Percentiles rank a stretch among this genome's conserved stretches.
phyloP scores from a whole-genome alignment of 2,113 vertebrate species.

The Lepisosteus oculatus region DNA sequence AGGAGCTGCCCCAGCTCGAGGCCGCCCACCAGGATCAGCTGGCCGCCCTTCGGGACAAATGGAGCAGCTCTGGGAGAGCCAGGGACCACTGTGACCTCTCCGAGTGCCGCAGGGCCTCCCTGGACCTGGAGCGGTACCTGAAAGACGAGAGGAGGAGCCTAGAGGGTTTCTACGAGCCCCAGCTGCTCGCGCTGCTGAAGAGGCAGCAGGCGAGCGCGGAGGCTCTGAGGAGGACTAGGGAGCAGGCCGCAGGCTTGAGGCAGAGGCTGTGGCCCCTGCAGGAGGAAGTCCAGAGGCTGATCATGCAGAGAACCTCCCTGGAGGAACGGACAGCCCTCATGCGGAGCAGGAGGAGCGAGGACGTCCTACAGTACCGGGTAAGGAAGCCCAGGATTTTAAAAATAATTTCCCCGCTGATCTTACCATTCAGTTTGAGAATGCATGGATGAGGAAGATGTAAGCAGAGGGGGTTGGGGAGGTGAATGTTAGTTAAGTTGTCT shows the following conservation, averaged over 20 bases:
- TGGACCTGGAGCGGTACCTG: constrained; percentile 81
- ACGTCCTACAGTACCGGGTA: constrained; percentile 80
- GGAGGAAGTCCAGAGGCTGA: constrained; percentile 71
- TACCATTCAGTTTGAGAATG: too few species aligned
- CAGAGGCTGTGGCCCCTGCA: constrained; percentile 72
- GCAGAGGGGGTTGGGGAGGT: too few species aligned
- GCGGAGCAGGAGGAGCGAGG: constrained; percentile 73
- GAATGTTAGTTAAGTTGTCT: too few species aligned
- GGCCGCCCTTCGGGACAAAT: constrained; percentile 51
- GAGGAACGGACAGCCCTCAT: constrained; percentile 79
- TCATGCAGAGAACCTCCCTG: constrained; percentile 73
- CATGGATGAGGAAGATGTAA: too few species aligned
- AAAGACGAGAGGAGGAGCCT: constrained; percentile 72
- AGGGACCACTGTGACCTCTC: constrained; percentile 68
- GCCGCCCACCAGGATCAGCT: constrained; percentile 69
- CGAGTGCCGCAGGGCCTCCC: constrained; percentile 70
- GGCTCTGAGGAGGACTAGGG: constrained; percentile 70
- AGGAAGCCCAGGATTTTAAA: too few species aligned
- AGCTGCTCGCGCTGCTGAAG: constrained; percentile 78
- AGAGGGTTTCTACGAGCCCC: constrained; percentile 83
- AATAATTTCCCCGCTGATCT: too few species aligned
- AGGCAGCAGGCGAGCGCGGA: constrained; percentile 65
- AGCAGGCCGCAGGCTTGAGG: constrained; percentile 73
- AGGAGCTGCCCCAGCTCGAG: constrained; percentile 66
- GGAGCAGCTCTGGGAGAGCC: constrained; percentile 52